Base-by-base conservation (phyloP, 2,113 vertebrate species). In the Tetrax tetrax region DNA sequence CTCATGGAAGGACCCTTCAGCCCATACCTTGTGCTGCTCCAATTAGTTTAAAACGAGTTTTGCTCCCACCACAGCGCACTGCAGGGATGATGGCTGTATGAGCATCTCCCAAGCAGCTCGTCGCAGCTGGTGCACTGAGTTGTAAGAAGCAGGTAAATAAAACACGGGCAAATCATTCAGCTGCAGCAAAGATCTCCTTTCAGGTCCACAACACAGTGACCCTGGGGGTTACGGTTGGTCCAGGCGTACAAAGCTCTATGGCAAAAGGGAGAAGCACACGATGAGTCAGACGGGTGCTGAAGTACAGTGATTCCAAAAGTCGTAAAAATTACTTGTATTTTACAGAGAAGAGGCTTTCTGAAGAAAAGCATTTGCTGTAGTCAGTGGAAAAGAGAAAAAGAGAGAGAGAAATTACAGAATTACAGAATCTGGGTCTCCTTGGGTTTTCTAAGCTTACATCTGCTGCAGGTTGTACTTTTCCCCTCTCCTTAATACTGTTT, bases 21-120 rank as follows among this genome's bases (percentile, higher is more conserved):
- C 11, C 66, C 53, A 15, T 41, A 20, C 9, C 8, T 77, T 16
- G 28, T 41, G 61, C 56, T 88, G n/a, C 33, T 86, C n/a, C 24
- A 50, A 5, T 33, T 28, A 4, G 9, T 43, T 53, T 56, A 37
- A 47, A 65, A 13, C 3, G 13, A 59, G 20, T 29, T 85, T 64
- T 66, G 47, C 6, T 84, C 16, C 56, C 51, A 53, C 33, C 27
- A 9, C 6, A 19, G 37, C 3, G 0, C 0, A 2, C 25, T 28
- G 83, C 12, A 47, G 63, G 53, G 33, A 3, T 60, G 33, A 14
- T 8, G 2, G 4, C 47, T 59, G 47, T 7, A 53, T 31, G 53
- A 85, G 59, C 59, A 56, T 5, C 59, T 56, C 56, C 72, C 47
- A 48, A 2, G 9, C 9, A 60, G 14, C 22, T 66, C 1, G 0